Evolutionary conservation across 2,113 vertebrate genomes (phyloP).

Genomic region (Percina caprodes): DNA sequence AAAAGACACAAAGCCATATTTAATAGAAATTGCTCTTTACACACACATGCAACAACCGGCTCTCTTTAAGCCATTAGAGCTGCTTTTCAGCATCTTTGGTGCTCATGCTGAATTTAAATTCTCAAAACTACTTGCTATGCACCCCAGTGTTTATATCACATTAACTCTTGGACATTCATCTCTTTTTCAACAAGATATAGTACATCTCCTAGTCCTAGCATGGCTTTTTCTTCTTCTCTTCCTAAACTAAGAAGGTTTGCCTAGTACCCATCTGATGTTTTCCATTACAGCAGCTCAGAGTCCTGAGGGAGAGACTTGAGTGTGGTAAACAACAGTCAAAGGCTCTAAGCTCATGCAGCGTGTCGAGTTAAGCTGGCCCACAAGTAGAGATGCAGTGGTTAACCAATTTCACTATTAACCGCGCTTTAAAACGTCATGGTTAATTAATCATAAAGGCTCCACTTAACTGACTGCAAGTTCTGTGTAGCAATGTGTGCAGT

Average conservation of each 20-base stretch:
- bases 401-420: too few relatives aligned
- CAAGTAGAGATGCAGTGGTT: slow-evolving; percentile 26
- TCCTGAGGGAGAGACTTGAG: slow-evolving; percentile 70
- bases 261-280: slow-evolving; percentile 74
- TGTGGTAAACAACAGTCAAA: slow-evolving; percentile 79
- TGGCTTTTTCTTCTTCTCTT: slow-evolving; percentile 2
- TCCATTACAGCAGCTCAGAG: slow-evolving; percentile 60
- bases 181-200: slow-evolving; percentile 10
- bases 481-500: too few relatives aligned
- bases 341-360: slow-evolving; percentile 55
- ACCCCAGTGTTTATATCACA: slow-evolving; percentile 12
- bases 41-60: slow-evolving; percentile 10
- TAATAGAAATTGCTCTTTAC: slow-evolving; percentile 31
- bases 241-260: slow-evolving; percentile 39
- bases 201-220: neutral
- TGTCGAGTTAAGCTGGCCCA: slow-evolving; percentile 65
- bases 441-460: too few relatives aligned
- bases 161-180: slow-evolving; percentile 27
- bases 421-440: too few relatives aligned
- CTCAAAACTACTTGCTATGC: slow-evolving; percentile 32
- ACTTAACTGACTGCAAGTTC: too few relatives aligned
- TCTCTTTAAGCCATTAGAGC: slow-evolving; percentile 32
- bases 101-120: slow-evolving; percentile 43
- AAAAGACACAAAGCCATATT: neutral
- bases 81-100: slow-evolving; percentile 18